Conservation (phyloP, 2,888 invertebrate species). For the Andrena dorsata region DNA sequence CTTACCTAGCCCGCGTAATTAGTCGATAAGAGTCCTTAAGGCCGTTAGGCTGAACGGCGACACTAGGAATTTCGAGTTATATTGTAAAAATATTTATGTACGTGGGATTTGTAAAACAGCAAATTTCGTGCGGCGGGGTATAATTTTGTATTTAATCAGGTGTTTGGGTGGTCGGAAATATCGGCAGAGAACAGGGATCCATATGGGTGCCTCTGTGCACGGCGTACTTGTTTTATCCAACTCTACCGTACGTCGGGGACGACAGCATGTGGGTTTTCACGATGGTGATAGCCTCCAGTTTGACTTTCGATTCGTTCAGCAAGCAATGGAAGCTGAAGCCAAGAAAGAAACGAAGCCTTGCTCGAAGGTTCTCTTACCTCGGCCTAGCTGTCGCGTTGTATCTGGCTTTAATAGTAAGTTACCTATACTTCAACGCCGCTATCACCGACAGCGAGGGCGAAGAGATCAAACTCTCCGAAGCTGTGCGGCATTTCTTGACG, state of each 20-base stretch:
- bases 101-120: background rate
- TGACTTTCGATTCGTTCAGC: conserved; percentile 91
- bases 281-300: conserved; percentile 89
- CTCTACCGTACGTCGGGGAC: conserved; percentile 91
- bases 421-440: conserved; percentile 95
- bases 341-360: conserved; percentile 83
- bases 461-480: conserved; percentile 94
- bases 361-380: conserved; percentile 87
- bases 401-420: conserved; percentile 91
- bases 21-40: conserved; percentile 17
- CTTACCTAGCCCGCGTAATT: background rate
- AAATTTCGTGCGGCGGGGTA: background rate
- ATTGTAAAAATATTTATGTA: background rate
- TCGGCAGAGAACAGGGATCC: conserved; percentile 92
- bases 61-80: background rate
- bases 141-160: conserved; percentile 86
- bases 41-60: background rate
- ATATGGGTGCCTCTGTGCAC: conserved; percentile 90
- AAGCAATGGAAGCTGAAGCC: conserved; percentile 92
- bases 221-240: conserved; percentile 89
- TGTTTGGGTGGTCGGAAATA: conserved; percentile 95
- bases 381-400: conserved; percentile 89
- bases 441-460: conserved; percentile 94
- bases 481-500: conserved; percentile 94
- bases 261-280: conserved; percentile 90